Evolutionary conservation across 1,140 invertebrate genomes (phyloP).

Genomic region (Asobara japonica): DNA sequence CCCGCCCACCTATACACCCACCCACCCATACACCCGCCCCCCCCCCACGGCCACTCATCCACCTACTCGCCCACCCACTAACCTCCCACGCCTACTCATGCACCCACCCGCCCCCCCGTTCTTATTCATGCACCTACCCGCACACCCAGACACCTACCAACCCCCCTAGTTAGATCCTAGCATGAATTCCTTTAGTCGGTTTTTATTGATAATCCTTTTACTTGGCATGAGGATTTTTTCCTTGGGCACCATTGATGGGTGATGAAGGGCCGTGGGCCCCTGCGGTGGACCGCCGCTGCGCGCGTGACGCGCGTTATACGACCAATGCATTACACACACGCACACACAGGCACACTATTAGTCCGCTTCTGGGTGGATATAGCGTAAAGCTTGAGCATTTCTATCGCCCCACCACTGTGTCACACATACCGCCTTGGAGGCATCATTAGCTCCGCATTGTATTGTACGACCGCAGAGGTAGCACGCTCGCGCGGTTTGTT

Average conservation of each 20-base stretch:
- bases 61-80: too few relatives aligned
- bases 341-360: not conserved
- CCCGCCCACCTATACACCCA: too few relatives aligned
- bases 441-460: slow-evolving; percentile 58
- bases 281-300: slow-evolving; percentile 46
- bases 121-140: too few relatives aligned
- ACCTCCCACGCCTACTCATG: too few relatives aligned
- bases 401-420: not conserved
- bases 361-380: not conserved
- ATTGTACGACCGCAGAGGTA: slow-evolving; percentile 32
- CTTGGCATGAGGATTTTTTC: too few relatives aligned
- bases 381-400: slow-evolving; percentile 1
- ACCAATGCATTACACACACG: slow-evolving; percentile 40
- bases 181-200: too few relatives aligned
- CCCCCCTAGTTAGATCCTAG: too few relatives aligned
- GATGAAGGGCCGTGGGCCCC: slow-evolving; percentile 54
- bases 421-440: slow-evolving; percentile 44
- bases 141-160: too few relatives aligned
- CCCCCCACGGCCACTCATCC: too few relatives aligned
- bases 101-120: too few relatives aligned
- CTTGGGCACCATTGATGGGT: slow-evolving; percentile 54
- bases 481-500: slow-evolving; percentile 44
- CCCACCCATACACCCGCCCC: too few relatives aligned
- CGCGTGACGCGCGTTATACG: slow-evolving; percentile 45
- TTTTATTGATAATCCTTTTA: too few relatives aligned